Percentiles rank a stretch among this genome's conserved stretches.
Conservation (phyloP, 2,113 vertebrate genomes). For the Nesogale talazaci region DNA sequence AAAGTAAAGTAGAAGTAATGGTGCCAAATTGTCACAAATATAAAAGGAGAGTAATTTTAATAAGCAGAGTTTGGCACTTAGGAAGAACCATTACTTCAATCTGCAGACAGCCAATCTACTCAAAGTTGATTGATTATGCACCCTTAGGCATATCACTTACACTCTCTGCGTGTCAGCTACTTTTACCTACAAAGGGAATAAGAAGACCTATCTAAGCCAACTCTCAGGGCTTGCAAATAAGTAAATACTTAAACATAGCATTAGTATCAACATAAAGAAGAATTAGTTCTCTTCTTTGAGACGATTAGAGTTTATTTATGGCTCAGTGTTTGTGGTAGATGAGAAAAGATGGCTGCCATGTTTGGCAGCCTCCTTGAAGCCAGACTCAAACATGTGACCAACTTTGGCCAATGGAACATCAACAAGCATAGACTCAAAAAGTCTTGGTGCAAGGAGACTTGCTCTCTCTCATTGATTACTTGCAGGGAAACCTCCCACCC, state of each 20-base stretch:
- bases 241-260: not conserved
- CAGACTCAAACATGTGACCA: not conserved
- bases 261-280: not conserved
- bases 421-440: not conserved
- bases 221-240: constrained; percentile 23
- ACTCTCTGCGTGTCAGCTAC: not conserved
- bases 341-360: not conserved
- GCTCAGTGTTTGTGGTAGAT: not conserved
- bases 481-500: not conserved
- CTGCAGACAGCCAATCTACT: constrained; percentile 18
- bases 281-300: not conserved
- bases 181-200: constrained; percentile 29
- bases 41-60: constrained; percentile 10
- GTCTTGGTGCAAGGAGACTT: not conserved
- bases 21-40: constrained; percentile 7
- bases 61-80: not conserved
- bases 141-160: constrained; percentile 3
- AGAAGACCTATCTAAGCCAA: not conserved
- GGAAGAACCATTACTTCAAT: not conserved
- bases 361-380: not conserved
- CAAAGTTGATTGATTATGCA: constrained; percentile 6
- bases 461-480: not conserved
- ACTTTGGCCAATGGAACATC: not conserved
- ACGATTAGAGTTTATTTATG: not conserved
- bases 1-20: not conserved